These are phyloP conservation scores for Crotalus tigris DNA, from an alignment of 2,113 vertebrate genomes.

Conservation along the genomic window DNA sequence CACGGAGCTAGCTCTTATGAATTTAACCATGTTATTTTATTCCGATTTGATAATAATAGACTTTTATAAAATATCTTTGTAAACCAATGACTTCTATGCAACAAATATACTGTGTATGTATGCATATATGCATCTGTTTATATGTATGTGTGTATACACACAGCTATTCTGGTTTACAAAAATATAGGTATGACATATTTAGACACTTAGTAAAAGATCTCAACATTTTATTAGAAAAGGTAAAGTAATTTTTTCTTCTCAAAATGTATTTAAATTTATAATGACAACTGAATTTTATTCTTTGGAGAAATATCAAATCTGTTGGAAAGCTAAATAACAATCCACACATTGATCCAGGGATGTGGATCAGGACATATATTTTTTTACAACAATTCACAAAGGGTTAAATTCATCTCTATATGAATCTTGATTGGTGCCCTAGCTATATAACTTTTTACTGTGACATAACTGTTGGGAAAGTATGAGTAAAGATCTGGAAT, in stretches of 20 bases:
- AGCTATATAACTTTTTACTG: background rate
- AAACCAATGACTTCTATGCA: background rate
- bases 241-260: background rate
- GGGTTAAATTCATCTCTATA: background rate
- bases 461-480: background rate
- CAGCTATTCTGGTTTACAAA: background rate
- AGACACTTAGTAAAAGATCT: background rate
- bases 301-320: background rate
- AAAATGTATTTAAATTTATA: background rate
- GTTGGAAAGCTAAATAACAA: background rate
- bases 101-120: background rate
- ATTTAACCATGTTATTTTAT: background rate
- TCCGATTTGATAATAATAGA: background rate
- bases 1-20: background rate
- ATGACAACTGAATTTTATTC: background rate
- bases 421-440: background rate
- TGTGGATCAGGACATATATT: background rate
- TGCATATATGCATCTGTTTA: too few species aligned
- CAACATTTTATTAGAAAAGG: background rate
- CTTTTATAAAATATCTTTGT: background rate
- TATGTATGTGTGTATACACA: too few species aligned
- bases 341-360: background rate
- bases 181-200: background rate
- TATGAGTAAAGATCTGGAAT: background rate
- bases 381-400: background rate